Percentiles rank a stretch among this genome's conserved stretches.
These are phyloP conservation scores for Montipora efflorescens DNA, from an alignment of 64 coral and sea anemone species.

Conservation along the genomic window DNA sequence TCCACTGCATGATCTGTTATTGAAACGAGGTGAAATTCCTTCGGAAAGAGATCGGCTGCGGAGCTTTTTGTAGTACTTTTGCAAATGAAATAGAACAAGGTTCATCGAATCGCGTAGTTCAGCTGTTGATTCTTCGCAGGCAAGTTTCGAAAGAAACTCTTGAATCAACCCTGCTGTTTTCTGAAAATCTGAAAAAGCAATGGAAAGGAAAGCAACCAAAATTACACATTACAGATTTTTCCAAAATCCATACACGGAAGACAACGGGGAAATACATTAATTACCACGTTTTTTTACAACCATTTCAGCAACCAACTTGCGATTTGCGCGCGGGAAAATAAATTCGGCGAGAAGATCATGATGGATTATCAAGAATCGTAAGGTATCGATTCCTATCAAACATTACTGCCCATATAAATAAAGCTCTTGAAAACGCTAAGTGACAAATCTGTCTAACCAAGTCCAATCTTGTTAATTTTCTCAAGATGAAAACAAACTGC, in stretches of 20 bases:
- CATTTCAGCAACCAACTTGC: constrained; percentile 35
- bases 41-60: constrained; percentile 74
- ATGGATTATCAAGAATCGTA: background rate
- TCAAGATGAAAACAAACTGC: background rate
- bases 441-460: background rate
- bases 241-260: background rate
- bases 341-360: background rate
- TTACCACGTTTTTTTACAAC: constrained; percentile 92
- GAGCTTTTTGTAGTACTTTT: constrained; percentile 92
- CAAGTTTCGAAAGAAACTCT: constrained; percentile 88
- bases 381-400: background rate
- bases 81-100: constrained; percentile 83
- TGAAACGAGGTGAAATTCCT: constrained; percentile 56
- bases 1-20: constrained; percentile 69
- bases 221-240: background rate
- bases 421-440: background rate
- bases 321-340: constrained; percentile 11
- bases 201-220: background rate
- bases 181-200: constrained; percentile 82
- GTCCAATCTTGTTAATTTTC: background rate
- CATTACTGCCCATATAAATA: background rate
- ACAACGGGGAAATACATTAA: constrained; percentile 38
- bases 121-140: constrained; percentile 80
- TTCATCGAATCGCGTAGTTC: constrained; percentile 89
- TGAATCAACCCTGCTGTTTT: constrained; percentile 81